Evolutionary conservation across 2,888 invertebrate genomes (phyloP), one percentile per base, ranked within the genome.

Genomic region (Palloptera scutellata): DNA sequence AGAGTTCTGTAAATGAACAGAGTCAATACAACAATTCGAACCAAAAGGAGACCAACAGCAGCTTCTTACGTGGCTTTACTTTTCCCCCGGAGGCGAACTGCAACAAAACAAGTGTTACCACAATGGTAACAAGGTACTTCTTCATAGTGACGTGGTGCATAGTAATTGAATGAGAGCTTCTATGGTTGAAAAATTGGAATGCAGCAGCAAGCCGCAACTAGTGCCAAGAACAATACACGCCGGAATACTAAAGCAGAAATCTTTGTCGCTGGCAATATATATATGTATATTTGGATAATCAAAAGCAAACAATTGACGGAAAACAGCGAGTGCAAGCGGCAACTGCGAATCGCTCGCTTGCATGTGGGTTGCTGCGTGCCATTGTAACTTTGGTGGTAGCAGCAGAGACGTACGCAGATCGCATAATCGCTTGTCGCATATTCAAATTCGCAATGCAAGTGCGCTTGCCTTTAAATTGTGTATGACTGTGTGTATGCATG

Each of bases 181-280:
- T n/a, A n/a, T n/a, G 8, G 15, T 9, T 9, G 8, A 13, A 10
- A 3, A 17, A 51, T 59, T 15, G 8, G 11, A 30, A 17, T 41
- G 41, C 17, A 17, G n/a, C 15, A 43, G 17, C 8, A 30, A 30
- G 17, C 12, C 1, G n/a, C n/a, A 17, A 65, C 43, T 57, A 54
- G 58, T 13, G 52, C 8, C 5, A 54, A 61, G 41, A 58, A 57
- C 58, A 30, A 52, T 42, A 30, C 15, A 10, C 62, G 30, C 43
- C 15, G 19, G 15, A 52, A 57, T 54, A 67, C 62, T 67, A 62
- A 58, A 15, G 48, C n/a, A 30, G 43, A 43, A 9, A 52, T 42
- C 8, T 17, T 42, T 51, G 62, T n/a, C 10, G 20, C 51, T 67
- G 53, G 62, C 61, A 67, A 52, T 66, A 66, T 66, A 61, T 66